Conservation (phyloP, 2,113 vertebrate species). For the Petrocephalus microphthalmus region DNA sequence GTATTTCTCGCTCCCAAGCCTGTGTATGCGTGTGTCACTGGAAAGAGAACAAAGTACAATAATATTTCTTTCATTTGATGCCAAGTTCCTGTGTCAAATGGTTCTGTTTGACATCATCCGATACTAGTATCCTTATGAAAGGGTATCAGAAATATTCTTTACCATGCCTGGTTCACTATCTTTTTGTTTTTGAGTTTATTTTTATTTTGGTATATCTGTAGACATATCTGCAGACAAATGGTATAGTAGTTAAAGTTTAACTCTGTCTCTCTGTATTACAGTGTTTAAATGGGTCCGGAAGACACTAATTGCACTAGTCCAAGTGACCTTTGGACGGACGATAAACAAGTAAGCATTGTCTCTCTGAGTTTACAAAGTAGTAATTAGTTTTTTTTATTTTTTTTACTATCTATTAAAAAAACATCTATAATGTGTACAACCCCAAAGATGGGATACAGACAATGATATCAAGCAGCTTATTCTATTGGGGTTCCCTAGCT, state of each 20-base stretch:
- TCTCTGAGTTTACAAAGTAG: not conserved
- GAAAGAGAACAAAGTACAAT: not conserved
- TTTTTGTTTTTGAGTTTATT: not conserved
- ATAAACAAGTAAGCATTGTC: conserved; percentile 92
- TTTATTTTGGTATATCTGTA: not conserved
- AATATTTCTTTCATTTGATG: not conserved
- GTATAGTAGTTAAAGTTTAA: not conserved
- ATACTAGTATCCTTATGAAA: not conserved
- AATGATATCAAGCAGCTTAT: not conserved
- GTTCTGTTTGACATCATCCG: not conserved
- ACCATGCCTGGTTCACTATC: not conserved
- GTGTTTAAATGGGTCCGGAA: conserved; percentile 99
- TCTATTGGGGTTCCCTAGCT: not conserved
- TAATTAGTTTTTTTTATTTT: too few relatives aligned
- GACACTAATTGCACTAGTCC: conserved; percentile 97
- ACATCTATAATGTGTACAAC: not conserved
- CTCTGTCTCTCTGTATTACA: conserved; percentile 51
- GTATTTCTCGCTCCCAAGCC: not conserved
- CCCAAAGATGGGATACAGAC: not conserved
- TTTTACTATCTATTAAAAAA: not conserved
- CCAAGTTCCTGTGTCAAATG: not conserved
- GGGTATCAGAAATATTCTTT: not conserved
- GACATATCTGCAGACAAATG: too few relatives aligned
- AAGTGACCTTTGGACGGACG: conserved; percentile 97
- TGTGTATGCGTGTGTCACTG: not conserved